Evolutionary conservation across 2,113 vertebrate genomes (phyloP), one percentile per base, ranked within the genome.

Genomic region (Paracyprichromis sp.): DNA sequence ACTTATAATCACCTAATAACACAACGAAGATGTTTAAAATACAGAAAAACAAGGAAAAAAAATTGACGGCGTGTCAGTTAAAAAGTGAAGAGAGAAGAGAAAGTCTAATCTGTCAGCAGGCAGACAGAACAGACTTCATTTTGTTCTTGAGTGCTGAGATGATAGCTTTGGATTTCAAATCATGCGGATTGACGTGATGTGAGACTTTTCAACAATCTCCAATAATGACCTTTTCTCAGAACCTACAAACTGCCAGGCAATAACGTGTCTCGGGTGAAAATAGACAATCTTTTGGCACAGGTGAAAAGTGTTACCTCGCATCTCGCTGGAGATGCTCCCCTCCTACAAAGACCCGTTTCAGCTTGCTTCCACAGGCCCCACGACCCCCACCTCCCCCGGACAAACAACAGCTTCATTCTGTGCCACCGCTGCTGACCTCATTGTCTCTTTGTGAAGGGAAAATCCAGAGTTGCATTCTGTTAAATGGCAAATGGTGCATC

Each of bases 381-480:
- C 93, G 94, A 93, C 88, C 93, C 88, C 90, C 90, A 86, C 90
- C 90, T 92, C 87, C 90, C 90, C 91, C 54, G 78, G 89, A 91
- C 92, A 95, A 95, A 97, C 96, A 97, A 97, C 95, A 90, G 95
- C 86, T 89, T 96, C 94, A 96, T 97, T 97, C 96, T 96, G 88
- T 93, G 86, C 91, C 91, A 90, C 90, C 87, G 34, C 88, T 96
- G 96, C 96, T 96, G 97, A 97, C 96, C 96, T 96, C 95, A 96
- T 96, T 96, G 95, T 97, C 95, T 97, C 94, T 95, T 96, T 96
- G 94, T 96, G 93, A 93, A 94, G 92, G 88, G 91, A 96, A 96
- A 96, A 94, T 93, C 93, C 96, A 89, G 94, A 95, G 95, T 96
- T 96, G 95, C 95, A 96, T 96, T 97, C 93, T 96, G 94, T 92